Percentiles rank a stretch among this genome's conserved stretches.
phyloP scores from a whole-genome alignment of 2,113 vertebrate genomes.

The Prolemur simus region DNA sequence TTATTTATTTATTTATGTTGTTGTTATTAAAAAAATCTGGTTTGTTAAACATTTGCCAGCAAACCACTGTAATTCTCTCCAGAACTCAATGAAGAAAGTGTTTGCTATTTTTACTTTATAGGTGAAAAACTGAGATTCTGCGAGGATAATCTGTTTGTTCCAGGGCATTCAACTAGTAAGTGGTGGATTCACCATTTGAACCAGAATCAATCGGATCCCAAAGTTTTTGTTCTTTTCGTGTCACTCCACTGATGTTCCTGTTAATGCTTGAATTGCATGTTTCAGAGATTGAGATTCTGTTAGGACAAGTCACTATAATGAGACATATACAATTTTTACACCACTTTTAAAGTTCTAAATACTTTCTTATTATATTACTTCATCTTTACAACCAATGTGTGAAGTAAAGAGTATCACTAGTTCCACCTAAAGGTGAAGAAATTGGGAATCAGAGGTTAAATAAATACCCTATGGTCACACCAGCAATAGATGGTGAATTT shows the following conservation, averaged over 20 bases:
- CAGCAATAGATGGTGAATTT: neutral
- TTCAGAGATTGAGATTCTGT: neutral
- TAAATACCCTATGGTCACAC: neutral
- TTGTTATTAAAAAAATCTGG: neutral
- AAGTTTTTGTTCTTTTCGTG: neutral
- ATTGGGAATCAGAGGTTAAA: neutral
- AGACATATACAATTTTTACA: neutral
- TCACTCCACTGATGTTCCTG: neutral
- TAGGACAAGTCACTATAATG: neutral
- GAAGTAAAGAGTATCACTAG: neutral
- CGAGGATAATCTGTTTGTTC: neutral
- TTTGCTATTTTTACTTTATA: constrained; percentile 36
- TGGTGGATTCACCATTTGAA: neutral
- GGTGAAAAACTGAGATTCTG: neutral
- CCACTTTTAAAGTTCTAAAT: neutral
- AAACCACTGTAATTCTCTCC: neutral
- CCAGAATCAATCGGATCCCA: neutral
- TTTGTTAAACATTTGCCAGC: neutral
- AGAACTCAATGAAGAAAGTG: neutral
- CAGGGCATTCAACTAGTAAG: neutral
- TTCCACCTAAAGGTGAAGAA: constrained; percentile 25
- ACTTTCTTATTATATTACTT: neutral
- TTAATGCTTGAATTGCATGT: neutral
- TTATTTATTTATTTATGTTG: neutral
- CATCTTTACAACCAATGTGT: neutral